Evolutionary conservation across 2,888 invertebrate species (phyloP).

Genomic region (Notodonta dromedarius): DNA sequence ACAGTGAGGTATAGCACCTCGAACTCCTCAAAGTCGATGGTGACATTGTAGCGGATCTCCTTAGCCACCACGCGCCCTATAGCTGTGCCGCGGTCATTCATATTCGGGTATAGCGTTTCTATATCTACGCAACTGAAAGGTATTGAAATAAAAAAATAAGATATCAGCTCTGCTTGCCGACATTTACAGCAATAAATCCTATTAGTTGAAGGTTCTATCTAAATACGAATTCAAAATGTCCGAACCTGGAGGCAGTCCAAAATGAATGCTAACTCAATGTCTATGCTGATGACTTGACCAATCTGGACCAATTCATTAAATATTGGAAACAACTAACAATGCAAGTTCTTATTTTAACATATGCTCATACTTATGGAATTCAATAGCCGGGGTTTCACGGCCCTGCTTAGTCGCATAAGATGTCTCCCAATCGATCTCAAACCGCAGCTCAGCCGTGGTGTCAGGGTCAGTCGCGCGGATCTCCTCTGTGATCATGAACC

Average conservation of each 20-base stretch:
- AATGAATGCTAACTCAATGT: too few relatives aligned
- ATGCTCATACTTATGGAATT: slow-evolving; percentile 61
- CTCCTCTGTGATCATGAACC: slow-evolving; percentile 61
- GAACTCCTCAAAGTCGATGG: slow-evolving; percentile 85
- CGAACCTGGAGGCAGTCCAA: too few relatives aligned
- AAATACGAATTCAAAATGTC: too few relatives aligned
- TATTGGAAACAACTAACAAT: too few relatives aligned
- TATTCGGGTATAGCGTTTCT: slow-evolving; percentile 60
- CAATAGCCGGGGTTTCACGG: slow-evolving; percentile 50
- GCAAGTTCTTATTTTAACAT: background rate
- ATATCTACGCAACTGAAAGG: slow-evolving; percentile 72
- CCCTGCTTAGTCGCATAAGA: slow-evolving; percentile 86
- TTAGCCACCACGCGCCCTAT: slow-evolving; percentile 64
- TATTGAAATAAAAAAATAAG: too few relatives aligned
- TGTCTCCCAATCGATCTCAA: slow-evolving; percentile 84
- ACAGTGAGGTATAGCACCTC: slow-evolving; percentile 84
- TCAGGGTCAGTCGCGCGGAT: slow-evolving; percentile 85
- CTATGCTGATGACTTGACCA: too few relatives aligned
- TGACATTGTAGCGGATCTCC: slow-evolving; percentile 64
- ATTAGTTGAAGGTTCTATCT: too few relatives aligned
- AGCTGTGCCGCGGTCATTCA: slow-evolving; percentile 53
- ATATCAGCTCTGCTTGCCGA: too few relatives aligned
- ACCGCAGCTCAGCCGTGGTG: slow-evolving; percentile 80
- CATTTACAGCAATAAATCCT: too few relatives aligned
- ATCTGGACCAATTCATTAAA: too few relatives aligned